Evolutionary conservation across 2,113 vertebrate genomes (phyloP).

Genomic region (Columba livia): DNA sequence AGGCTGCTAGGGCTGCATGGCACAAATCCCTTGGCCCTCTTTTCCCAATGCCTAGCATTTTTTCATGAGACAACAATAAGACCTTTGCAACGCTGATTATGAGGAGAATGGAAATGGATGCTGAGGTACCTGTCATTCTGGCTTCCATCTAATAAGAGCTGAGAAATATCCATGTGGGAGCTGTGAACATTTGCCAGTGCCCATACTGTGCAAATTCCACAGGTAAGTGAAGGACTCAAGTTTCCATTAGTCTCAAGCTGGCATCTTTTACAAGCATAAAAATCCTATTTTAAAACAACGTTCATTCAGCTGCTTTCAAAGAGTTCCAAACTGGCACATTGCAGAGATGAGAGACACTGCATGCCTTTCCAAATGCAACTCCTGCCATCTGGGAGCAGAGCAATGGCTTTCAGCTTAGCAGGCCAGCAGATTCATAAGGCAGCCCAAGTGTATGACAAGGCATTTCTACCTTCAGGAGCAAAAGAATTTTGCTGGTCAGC

Average conservation of each 20-base stretch:
- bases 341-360: background rate
- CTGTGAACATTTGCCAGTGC: background rate
- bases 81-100: background rate
- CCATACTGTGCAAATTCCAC: background rate
- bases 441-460: background rate
- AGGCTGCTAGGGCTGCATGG: background rate
- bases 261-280: background rate
- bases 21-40: accelerated
- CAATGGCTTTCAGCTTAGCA: background rate
- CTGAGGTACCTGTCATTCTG: background rate
- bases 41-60: accelerated
- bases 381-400: background rate
- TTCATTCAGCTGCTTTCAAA: conserved; percentile 22
- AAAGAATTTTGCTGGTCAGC: conserved; percentile 22
- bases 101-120: background rate
- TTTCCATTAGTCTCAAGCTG: background rate
- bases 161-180: background rate
- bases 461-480: conserved; percentile 1
- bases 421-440: background rate
- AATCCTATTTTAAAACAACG: background rate
- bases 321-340: background rate
- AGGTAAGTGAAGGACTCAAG: background rate
- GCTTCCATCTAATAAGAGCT: background rate
- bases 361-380: background rate
- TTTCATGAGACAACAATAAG: background rate